Evolutionary conservation across 2,888 invertebrate species (phyloP), one percentile per base, ranked within the genome.

Genomic region (Andrena haemorrhoa): DNA sequence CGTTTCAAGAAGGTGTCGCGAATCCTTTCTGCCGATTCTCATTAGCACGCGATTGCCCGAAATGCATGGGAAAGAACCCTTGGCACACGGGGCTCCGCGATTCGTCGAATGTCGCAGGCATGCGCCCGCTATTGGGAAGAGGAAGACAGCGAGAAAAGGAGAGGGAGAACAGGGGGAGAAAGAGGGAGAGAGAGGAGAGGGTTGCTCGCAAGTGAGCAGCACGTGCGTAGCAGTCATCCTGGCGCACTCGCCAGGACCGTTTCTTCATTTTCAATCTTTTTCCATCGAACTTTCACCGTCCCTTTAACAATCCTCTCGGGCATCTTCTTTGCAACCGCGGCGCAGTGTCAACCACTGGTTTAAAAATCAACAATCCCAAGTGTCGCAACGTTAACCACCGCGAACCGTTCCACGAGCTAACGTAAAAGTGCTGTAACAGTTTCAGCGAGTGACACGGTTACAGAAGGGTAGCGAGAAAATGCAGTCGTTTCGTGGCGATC

Each of bases 141-240:
- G 76, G 75, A 79, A 78, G 75, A 84, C 61, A 81, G 69, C 51
- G 26, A 33, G 83, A 75, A 31, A 63, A 68, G 63, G 75, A 64
- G 66, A 74, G 77, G 75, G 86, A 78, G 76, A 70, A 53, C 56
- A 33, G 68, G 41, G 81, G 64, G 79, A 79, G 56, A 60, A 75
- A 69, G 78, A 76, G 87, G 61, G 81, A 76, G 47, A 26, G 75
- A 61, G 83, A 71, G 72, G 87, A 80, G 87, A 88, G 90, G 91
- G 88, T 89, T 91, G 89, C 75, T 87, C 84, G 85, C 88, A 75
- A 89, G 84, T 84, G 80, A 87, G 85, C 87, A 88, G 90, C 92
- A 92, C 92, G 92, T 92, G 92, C 91, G 89, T 89, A 88, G 84
- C 91, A 92, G 92, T 92, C 89, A 89, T 88, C 88, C 90, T 89